Evolutionary conservation across 1,140 invertebrate genomes (phyloP).

Genomic region (Atta cephalotes): DNA sequence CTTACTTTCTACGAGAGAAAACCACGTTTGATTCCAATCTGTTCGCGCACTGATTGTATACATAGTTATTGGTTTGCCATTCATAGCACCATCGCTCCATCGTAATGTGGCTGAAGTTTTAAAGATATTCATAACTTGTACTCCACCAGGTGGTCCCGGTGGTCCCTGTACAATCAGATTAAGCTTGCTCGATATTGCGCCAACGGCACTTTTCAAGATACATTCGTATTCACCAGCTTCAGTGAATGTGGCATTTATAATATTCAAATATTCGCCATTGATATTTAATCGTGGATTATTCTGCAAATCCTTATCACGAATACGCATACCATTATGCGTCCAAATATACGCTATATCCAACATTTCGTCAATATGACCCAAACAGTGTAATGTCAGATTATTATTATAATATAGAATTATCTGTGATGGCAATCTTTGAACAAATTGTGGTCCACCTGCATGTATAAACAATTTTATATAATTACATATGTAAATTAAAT

Average conservation of each 20-base stretch:
- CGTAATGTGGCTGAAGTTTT: conserved; percentile 92
- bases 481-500: neutral
- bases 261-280: conserved; percentile 91
- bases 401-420: conserved; percentile 90
- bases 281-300: conserved; percentile 85
- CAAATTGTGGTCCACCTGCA: conserved; percentile 90
- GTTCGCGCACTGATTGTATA: conserved; percentile 94
- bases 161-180: conserved; percentile 93
- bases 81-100: conserved; percentile 96
- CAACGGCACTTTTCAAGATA: conserved; percentile 95
- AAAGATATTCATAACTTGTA: conserved; percentile 91
- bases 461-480: conserved; percentile 74
- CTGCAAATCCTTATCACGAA: conserved; percentile 89
- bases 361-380: conserved; percentile 92
- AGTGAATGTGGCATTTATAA: conserved; percentile 93
- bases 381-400: conserved; percentile 92
- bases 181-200: conserved; percentile 91
- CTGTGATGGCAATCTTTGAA: conserved; percentile 89
- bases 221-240: conserved; percentile 96
- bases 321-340: conserved; percentile 94
- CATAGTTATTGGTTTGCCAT: conserved; percentile 91
- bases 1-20: conserved; percentile 89
- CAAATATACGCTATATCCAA: conserved; percentile 96
- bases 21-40: conserved; percentile 95
- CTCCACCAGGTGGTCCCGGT: conserved; percentile 93